Evolutionary conservation across 2,888 invertebrate species (phyloP).

Genomic region (Drosophila borealis): DNA sequence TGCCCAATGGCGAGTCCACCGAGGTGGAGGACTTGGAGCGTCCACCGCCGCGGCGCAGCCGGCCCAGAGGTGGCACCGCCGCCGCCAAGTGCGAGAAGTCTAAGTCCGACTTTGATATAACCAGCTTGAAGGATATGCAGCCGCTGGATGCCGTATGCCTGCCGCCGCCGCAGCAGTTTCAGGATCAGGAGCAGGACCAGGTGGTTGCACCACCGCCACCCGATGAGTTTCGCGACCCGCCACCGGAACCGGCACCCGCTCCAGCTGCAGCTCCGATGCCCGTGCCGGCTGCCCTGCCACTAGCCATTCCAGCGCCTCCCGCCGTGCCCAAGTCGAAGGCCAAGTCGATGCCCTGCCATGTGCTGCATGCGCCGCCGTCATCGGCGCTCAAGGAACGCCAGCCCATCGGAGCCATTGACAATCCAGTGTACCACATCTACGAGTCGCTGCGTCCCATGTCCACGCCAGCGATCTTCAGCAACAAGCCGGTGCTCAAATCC

Average conservation of each 20-base stretch:
- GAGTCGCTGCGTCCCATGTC: constrained; percentile 87
- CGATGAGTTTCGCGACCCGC: constrained; percentile 89
- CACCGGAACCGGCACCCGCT: constrained; percentile 64
- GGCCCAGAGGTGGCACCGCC: constrained; percentile 52
- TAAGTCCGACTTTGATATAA: constrained; percentile 87
- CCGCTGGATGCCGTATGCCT: constrained; percentile 90
- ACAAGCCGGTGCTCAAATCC: constrained; percentile 79
- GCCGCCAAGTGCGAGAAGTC: constrained; percentile 85
- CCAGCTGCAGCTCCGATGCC: constrained; percentile 6
- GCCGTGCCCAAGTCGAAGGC: constrained; percentile 30
- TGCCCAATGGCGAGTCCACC: constrained; percentile 78
- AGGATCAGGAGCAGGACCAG: constrained; percentile 88
- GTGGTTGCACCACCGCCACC: constrained; percentile 88
- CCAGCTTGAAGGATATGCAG: constrained; percentile 87
- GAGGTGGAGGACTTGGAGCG: constrained; percentile 80
- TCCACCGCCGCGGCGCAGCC: constrained; percentile 68
- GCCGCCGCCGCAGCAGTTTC: constrained; percentile 93
- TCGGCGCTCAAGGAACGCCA: constrained; percentile 76
- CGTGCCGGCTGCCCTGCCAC: not conserved
- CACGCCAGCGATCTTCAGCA: constrained; percentile 75
- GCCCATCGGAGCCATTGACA: constrained; percentile 87
- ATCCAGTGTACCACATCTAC: constrained; percentile 92
- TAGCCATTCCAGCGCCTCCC: constrained; percentile 13
- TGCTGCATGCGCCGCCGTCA: constrained; percentile 38
- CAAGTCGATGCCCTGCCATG: constrained; percentile 44